Percentiles rank a stretch among this genome's conserved stretches.
Conservation (phyloP, 2,113 vertebrate genomes). For the Colaptes auratus region DNA sequence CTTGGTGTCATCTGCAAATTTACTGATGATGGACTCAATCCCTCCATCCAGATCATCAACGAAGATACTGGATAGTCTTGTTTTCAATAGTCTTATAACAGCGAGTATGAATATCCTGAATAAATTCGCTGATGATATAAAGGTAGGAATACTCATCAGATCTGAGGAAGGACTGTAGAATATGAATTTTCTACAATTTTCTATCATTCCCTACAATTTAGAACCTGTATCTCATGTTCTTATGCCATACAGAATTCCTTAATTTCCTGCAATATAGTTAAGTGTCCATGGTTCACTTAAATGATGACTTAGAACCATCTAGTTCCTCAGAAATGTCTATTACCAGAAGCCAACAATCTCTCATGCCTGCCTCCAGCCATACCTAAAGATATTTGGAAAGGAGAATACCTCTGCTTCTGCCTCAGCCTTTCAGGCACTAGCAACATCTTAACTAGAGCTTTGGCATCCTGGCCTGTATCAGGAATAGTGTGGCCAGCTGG, state of each 20-base stretch:
- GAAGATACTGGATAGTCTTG: no score
- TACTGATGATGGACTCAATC: no score
- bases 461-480: not conserved
- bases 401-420: not conserved
- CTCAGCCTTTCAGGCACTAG: not conserved
- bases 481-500: no score
- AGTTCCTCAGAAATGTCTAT: not conserved
- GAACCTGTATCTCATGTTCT: not conserved
- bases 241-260: not conserved
- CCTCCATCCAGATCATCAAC: no score
- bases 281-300: not conserved
- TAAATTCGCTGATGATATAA: not conserved
- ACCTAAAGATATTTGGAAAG: not conserved
- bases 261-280: not conserved
- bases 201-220: not conserved
- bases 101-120: not conserved
- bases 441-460: not conserved
- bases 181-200: not conserved
- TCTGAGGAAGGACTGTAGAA: not conserved
- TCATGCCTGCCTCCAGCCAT: not conserved
- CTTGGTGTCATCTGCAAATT: no score
- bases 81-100: not conserved
- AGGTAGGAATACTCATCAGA: not conserved
- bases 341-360: not conserved
- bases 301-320: not conserved